Evolutionary conservation across 1,140 invertebrate species (phyloP).

Genomic region (Drosophila kikkawai): DNA sequence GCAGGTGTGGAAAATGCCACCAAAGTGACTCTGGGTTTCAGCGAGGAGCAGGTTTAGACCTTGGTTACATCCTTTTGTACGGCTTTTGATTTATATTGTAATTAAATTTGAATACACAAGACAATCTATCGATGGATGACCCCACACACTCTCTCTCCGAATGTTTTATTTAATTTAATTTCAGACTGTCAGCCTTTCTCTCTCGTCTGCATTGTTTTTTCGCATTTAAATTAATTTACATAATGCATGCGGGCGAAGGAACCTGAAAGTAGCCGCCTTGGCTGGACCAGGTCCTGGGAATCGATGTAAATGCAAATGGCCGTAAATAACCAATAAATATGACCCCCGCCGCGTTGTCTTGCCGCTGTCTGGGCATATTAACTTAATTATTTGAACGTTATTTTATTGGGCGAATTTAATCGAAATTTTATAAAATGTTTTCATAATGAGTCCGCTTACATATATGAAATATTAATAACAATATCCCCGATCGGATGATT

Average conservation of each 20-base stretch:
- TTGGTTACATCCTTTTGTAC: background rate
- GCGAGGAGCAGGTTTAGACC: background rate
- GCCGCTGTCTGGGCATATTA: slow-evolving; percentile 45
- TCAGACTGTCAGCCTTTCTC: slow-evolving; percentile 39
- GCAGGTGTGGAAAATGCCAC: slow-evolving; percentile 33
- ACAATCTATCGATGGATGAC: slow-evolving; percentile 3
- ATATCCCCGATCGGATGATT: slow-evolving; percentile 53
- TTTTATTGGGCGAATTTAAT: slow-evolving; percentile 57
- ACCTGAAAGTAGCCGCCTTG: slow-evolving; percentile 4
- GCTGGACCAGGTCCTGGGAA: slow-evolving; percentile 9
- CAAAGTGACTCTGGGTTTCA: background rate
- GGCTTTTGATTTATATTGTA: slow-evolving; percentile 58
- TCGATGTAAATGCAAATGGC: slow-evolving; percentile 55
- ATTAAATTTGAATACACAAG: slow-evolving; percentile 61
- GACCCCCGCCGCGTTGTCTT: background rate
- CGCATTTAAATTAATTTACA: slow-evolving; percentile 57
- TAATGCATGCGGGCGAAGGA: slow-evolving; percentile 43
- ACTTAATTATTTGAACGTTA: slow-evolving; percentile 61
- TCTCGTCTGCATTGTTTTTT: slow-evolving; percentile 10
- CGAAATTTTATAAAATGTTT: slow-evolving; percentile 57
- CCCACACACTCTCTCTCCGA: background rate
- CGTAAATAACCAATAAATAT: slow-evolving; percentile 44
- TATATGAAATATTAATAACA: slow-evolving; percentile 53
- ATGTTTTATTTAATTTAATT: slow-evolving; percentile 60
- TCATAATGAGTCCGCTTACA: slow-evolving; percentile 39